Conservation (phyloP, 2,113 vertebrate species). For the Neogobius melanostomus region DNA sequence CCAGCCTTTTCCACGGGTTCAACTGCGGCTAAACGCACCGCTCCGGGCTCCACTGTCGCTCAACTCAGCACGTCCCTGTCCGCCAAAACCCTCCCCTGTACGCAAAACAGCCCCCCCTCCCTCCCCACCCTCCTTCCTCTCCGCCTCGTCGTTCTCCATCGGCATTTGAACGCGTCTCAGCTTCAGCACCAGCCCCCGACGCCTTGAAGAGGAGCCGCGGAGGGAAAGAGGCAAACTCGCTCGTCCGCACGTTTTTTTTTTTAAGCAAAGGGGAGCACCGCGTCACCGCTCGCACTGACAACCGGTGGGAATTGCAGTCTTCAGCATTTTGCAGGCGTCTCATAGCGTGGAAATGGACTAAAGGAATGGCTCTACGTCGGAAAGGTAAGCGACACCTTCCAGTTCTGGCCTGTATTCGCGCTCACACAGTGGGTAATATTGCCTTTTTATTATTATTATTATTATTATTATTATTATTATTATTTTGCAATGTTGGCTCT, state of each 20-base stretch:
- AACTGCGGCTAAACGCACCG: conserved; percentile 72
- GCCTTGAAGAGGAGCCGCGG: conserved; percentile 32
- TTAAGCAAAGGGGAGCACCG: conserved; percentile 32
- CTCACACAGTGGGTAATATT: conserved; percentile 18
- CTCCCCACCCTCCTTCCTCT: background rate
- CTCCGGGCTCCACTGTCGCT: conserved; percentile 58
- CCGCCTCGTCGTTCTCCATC: conserved; percentile 54
- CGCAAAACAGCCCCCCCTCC: conserved; percentile 37
- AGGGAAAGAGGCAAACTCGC: conserved; percentile 10
- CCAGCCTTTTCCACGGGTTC: conserved; percentile 53
- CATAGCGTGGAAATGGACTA: conserved; percentile 65
- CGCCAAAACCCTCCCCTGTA: conserved; percentile 18
- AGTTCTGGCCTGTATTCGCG: conserved; percentile 47
- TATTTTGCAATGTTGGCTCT: conserved; percentile 18
- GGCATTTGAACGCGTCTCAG: conserved; percentile 54
- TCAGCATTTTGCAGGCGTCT: conserved; percentile 50
- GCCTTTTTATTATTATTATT: background rate
- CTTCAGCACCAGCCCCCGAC: conserved; percentile 56
- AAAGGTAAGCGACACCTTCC: conserved; percentile 70
- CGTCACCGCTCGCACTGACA: conserved; percentile 47
- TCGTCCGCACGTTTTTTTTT: conserved; percentile 24
- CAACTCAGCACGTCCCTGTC: conserved; percentile 41
- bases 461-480: too few species aligned
- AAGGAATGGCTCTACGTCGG: conserved; percentile 71
- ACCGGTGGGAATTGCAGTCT: conserved; percentile 54